These are phyloP conservation scores for Pipistrellus pygmaeus DNA, from an alignment of 2,797 vertebrate species.

Conservation along the genomic window DNA sequence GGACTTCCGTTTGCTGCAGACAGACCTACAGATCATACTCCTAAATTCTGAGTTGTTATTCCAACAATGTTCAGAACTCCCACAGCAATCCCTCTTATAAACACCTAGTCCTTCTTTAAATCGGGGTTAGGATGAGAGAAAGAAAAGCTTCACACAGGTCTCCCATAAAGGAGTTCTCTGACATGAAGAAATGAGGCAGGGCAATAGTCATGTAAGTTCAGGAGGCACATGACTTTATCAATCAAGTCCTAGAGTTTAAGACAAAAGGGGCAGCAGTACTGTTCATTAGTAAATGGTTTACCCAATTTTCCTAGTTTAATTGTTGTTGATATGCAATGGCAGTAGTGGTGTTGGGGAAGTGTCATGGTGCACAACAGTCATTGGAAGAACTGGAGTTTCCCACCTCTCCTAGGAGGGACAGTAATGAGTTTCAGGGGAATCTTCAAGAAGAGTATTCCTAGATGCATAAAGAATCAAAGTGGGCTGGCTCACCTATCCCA, in stretches of 20 bases:
- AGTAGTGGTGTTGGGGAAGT: background rate
- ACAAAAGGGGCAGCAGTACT: background rate
- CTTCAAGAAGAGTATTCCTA: background rate
- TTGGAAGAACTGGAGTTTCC: background rate
- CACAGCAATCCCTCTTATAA: background rate
- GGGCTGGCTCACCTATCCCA: background rate
- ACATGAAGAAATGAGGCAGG: background rate
- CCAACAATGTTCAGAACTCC: background rate
- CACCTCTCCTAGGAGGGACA: background rate
- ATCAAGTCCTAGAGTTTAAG: background rate
- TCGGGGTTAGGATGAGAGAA: background rate
- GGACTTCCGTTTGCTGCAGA: background rate
- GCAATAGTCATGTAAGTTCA: background rate
- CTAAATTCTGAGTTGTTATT: background rate
- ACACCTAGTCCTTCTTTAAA: background rate
- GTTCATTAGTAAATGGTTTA: background rate
- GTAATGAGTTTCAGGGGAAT: background rate
- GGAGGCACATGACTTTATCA: background rate
- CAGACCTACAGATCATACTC: background rate
- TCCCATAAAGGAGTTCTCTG: background rate
- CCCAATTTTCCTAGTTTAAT: background rate
- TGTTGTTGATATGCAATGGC: background rate
- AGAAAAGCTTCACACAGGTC: background rate
- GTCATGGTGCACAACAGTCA: background rate
- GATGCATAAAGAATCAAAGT: background rate